Percentiles rank a stretch among this genome's conserved stretches.
Conservation (phyloP, 2,888 invertebrate species). For the Falcaria lacertinaria region DNA sequence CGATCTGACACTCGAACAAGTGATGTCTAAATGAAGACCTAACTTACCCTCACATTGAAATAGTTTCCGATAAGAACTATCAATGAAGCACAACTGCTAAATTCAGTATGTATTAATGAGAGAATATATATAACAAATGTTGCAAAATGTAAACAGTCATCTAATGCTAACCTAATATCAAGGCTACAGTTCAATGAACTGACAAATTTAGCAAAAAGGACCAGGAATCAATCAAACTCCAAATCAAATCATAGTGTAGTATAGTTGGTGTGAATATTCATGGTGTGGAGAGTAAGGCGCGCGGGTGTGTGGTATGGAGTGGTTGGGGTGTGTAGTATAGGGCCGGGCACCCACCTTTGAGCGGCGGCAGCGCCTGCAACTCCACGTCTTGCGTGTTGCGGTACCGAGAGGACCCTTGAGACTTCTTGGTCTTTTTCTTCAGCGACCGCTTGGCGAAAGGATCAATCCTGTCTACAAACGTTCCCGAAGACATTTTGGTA, state of each 20-base stretch:
- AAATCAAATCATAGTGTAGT: no score
- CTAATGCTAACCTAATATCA: slow-evolving; percentile 12
- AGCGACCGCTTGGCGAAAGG: slow-evolving; percentile 98
- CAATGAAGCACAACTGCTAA: no score
- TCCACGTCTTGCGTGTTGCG: slow-evolving; percentile 99
- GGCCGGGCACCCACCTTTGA: slow-evolving; percentile 89
- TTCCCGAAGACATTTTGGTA: slow-evolving; percentile 86
- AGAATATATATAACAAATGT: background rate
- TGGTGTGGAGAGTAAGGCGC: slow-evolving; percentile 4
- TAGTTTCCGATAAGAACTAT: no score
- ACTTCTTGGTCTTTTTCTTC: slow-evolving; percentile 98
- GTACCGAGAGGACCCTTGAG: slow-evolving; percentile 99
- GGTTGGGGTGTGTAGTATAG: slow-evolving; percentile 5
- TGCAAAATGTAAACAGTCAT: background rate
- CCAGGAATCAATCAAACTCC: background rate
- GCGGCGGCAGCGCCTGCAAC: slow-evolving; percentile 95
- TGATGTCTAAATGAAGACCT: no score
- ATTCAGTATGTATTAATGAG: background rate
- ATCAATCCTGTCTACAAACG: slow-evolving; percentile 99
- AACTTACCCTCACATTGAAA: no score
- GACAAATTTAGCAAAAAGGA: slow-evolving; percentile 11
- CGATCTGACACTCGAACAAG: no score
- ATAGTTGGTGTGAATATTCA: no score
- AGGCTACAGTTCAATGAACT: slow-evolving; percentile 36
- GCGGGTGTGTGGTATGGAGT: no score